Percentiles rank a stretch among this genome's conserved stretches.
Conservation (phyloP, 2,797 vertebrate genomes). For the Pterois miles region DNA sequence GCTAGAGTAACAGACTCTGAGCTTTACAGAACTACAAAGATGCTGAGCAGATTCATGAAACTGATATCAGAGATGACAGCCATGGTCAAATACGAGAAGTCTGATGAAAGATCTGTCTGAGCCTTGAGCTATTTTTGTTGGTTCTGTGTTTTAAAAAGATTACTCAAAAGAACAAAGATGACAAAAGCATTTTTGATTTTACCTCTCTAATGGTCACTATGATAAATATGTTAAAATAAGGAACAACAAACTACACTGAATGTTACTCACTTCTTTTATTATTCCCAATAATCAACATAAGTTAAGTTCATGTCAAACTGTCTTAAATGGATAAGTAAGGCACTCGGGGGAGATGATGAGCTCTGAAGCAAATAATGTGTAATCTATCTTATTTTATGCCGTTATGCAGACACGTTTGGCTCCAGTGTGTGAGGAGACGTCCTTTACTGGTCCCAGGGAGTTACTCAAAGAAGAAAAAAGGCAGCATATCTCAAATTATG, state of each 20-base stretch:
- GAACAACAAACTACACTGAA: not conserved
- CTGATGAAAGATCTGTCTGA: constrained; percentile 21
- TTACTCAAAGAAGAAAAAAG: constrained; percentile 9
- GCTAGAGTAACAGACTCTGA: constrained; percentile 29
- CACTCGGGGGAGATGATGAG: constrained; percentile 2
- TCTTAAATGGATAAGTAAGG: not conserved
- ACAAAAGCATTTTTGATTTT: constrained; percentile 2
- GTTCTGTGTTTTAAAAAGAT: constrained; percentile 22
- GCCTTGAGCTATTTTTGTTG: constrained; percentile 40
- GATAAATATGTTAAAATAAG: constrained; percentile 8
- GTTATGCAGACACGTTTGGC: constrained; percentile 7
- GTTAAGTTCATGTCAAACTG: not conserved
- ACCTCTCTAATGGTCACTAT: constrained; percentile 7
- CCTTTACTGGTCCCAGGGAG: constrained; percentile 23
- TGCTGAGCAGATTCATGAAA: constrained; percentile 37
- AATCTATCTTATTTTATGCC: constrained; percentile 15
- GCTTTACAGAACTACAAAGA: not conserved
- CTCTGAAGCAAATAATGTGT: constrained; percentile 19
- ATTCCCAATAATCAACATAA: not conserved
- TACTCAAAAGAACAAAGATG: not conserved
- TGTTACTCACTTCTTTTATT: not conserved
- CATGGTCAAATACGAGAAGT: constrained; percentile 18
- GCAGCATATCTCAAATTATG: constrained; percentile 13
- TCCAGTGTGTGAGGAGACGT: constrained; percentile 1
- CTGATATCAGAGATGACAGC: constrained; percentile 33